These are phyloP conservation scores for Nasonovia ribisnigri DNA, from an alignment of 2,888 invertebrate genomes.

Conservation along the genomic window DNA sequence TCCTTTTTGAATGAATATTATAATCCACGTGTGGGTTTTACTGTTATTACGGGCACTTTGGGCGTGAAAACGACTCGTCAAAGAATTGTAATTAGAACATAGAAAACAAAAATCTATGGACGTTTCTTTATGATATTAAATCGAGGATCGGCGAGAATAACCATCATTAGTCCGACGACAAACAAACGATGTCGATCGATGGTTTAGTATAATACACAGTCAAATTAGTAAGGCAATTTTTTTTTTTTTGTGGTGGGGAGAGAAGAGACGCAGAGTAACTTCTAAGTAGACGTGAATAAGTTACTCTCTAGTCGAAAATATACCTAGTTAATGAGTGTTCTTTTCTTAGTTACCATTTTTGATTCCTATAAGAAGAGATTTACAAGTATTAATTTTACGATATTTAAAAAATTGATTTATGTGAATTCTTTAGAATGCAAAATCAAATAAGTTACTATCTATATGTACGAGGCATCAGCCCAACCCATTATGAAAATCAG, in stretches of 20 bases:
- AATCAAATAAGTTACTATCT: no score
- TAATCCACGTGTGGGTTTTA: slow-evolving; percentile 27
- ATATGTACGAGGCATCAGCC: no score
- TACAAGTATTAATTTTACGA: not conserved
- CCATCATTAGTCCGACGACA: not conserved
- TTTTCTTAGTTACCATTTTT: not conserved
- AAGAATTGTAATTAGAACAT: not conserved
- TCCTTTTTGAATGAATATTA: not conserved
- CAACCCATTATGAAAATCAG: no score
- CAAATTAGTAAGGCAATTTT: not conserved
- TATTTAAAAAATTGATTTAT: not conserved
- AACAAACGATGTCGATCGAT: not conserved
- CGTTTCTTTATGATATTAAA: not conserved
- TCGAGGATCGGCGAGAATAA: not conserved
- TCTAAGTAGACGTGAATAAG: not conserved
- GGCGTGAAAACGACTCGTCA: slow-evolving; percentile 15
- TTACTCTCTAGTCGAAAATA: not conserved
- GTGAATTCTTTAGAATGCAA: not conserved
- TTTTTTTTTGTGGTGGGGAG: not conserved
- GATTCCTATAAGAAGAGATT: not conserved
- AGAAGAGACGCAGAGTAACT: not conserved
- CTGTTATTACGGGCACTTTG: not conserved
- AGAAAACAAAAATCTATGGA: not conserved
- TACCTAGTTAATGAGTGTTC: not conserved
- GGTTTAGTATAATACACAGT: no score